Evolutionary conservation across 2,888 invertebrate genomes (phyloP), one percentile per base, ranked within the genome.

Genomic region (Rhodophaea formosa): DNA sequence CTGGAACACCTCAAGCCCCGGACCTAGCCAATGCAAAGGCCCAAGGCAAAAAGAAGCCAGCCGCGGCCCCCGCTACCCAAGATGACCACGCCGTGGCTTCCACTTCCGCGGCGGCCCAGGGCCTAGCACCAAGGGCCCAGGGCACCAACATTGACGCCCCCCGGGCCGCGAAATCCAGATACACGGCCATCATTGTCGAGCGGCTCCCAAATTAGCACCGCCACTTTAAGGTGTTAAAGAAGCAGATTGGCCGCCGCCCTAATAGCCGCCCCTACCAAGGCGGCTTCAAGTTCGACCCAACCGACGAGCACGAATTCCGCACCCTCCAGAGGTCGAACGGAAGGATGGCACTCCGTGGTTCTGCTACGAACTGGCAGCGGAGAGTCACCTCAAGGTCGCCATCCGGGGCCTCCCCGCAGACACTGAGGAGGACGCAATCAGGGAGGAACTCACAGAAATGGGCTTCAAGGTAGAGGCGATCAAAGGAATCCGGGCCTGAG

Each of bases 251-350:
- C 0, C 57, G 35, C 12, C 14, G 62, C 0, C 62, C 63, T 0
- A 64, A 52, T n/a, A 67, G 61, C 0, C 60, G 68, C 14, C 62
- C 67, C 0, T 64, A 29, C 23, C 60, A 59, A 0, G 44, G 39
- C 1, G 70, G 68, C 0, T 56, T 71, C 1, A 43, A 62, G 0
- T 70, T 71, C 43, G 42, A 53, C 0, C 66, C 70, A 0, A 49
- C 15, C 0, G n/a, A 52, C 0, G 61, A 56, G 0, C 43, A 52
- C 0, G 70, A 70, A 17, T 69, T 55, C 59, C 57, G 68, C 1
- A 8, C 8, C 1, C 47, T 68, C 0, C 65, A 69, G n/a, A 0
- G 51, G 0, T n/a, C n/a, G n/a, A n/a, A n/a, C n/a, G n/a, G n/a
- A n/a, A n/a, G n/a, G n/a, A n/a, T n/a, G n/a, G n/a, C n/a, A n/a